Percentiles rank a stretch among this genome's conserved stretches.
Conservation (phyloP, 2,113 vertebrate species). For the Rhineura floridana region DNA sequence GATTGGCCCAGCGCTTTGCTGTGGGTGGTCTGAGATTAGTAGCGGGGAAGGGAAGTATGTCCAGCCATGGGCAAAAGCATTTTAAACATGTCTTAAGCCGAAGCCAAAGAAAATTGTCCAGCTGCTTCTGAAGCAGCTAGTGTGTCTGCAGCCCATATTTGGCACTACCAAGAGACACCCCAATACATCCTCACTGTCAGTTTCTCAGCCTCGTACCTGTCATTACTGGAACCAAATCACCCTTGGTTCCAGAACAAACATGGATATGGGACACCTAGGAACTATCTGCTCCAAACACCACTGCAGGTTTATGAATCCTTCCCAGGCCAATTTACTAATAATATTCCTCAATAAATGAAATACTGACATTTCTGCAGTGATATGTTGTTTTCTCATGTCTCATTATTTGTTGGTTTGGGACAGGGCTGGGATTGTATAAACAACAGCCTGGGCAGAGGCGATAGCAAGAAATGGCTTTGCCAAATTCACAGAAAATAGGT, state of each 20-base stretch:
- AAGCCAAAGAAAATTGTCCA: too few relatives aligned
- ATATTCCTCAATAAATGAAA: conserved; percentile 21
- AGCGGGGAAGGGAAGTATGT: too few relatives aligned
- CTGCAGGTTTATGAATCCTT: background rate
- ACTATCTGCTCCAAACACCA: conserved; percentile 40
- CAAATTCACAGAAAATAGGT: background rate
- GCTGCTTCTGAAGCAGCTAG: too few relatives aligned
- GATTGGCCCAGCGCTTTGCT: too few relatives aligned
- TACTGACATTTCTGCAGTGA: background rate
- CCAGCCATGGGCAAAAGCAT: too few relatives aligned
- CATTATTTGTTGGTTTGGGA: background rate
- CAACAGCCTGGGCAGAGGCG: background rate
- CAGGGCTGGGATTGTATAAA: background rate
- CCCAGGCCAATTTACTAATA: conserved; percentile 14
- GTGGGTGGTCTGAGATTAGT: too few relatives aligned
- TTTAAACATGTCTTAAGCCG: too few relatives aligned
- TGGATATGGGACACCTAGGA: conserved; percentile 28
- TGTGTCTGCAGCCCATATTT: too few relatives aligned
- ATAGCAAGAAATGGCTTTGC: background rate
- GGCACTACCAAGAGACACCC: conserved; percentile 13
- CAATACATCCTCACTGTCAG: conserved; percentile 22
- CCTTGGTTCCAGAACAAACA: conserved; percentile 46
- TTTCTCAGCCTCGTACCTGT: conserved; percentile 1
- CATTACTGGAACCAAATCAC: conserved; percentile 31
- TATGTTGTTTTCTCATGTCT: background rate